Conservation (phyloP, 1,140 invertebrate genomes). For the Kradibia gibbosae region DNA sequence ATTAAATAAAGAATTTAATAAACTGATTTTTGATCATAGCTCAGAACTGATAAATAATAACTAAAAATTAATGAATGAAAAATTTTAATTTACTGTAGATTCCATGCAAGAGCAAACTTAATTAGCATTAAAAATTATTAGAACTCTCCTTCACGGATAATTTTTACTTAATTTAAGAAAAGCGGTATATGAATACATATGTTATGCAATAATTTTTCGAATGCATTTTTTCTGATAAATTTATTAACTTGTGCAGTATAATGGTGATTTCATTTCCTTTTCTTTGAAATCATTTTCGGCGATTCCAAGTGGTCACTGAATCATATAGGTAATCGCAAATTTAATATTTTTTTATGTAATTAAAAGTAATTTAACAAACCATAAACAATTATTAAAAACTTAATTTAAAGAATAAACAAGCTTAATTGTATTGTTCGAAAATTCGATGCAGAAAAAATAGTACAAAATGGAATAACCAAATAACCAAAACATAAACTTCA, state of each 20-base stretch:
- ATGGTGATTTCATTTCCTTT: background rate
- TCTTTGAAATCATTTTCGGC: background rate
- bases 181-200: background rate
- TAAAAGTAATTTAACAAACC: constrained; percentile 53
- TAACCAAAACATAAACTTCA: constrained; percentile 53
- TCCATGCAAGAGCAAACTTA: background rate
- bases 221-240: background rate
- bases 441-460: background rate
- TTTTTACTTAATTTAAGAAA: constrained; percentile 36
- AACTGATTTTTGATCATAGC: constrained; percentile 43
- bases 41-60: constrained; percentile 35
- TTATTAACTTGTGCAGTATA: background rate
- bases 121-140: background rate
- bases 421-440: constrained; percentile 51
- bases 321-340: constrained; percentile 58
- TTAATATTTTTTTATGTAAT: constrained; percentile 49
- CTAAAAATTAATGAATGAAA: constrained; percentile 17
- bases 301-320: background rate
- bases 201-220: background rate
- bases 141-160: constrained; percentile 12
- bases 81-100: background rate
- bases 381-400: constrained; percentile 52
- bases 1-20: constrained; percentile 21
- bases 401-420: constrained; percentile 56
- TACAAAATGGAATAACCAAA: constrained; percentile 49